phyloP scores from a whole-genome alignment of 2,888 invertebrate genomes.

The Heteropelma amictum region DNA sequence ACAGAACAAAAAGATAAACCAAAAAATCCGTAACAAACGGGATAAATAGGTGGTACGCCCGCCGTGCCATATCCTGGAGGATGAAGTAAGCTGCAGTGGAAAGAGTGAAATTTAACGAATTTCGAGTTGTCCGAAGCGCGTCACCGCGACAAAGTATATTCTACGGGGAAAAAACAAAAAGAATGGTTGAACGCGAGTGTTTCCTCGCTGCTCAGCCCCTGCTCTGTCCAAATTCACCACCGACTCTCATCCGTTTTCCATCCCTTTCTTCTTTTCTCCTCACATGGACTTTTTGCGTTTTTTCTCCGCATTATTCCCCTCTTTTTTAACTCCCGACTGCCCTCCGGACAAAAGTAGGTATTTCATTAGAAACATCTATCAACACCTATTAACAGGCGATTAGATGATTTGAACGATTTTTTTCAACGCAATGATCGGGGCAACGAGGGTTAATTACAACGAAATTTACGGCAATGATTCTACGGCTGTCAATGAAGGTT shows the following conservation, averaged over 20 bases:
- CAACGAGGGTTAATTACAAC: too few relatives aligned
- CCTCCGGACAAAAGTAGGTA: too few relatives aligned
- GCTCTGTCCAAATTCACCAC: background rate
- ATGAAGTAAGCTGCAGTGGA: constrained; percentile 8
- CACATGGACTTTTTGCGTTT: background rate
- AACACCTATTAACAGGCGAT: too few relatives aligned
- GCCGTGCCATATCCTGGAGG: background rate
- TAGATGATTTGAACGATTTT: too few relatives aligned
- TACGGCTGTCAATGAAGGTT: too few relatives aligned
- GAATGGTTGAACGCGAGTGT: constrained; percentile 15
- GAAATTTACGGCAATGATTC: too few relatives aligned
- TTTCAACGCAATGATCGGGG: too few relatives aligned
- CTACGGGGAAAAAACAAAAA: constrained; percentile 23
- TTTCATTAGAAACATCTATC: too few relatives aligned
- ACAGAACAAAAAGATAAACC: constrained; percentile 11
- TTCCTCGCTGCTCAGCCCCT: background rate
- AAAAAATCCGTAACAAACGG: constrained; percentile 18
- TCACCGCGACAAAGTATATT: constrained; percentile 49
- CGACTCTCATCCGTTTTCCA: constrained; percentile 22
- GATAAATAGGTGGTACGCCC: constrained; percentile 14
- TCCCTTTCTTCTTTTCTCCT: constrained; percentile 1
- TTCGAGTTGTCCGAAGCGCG: constrained; percentile 64
- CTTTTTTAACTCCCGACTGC: too few relatives aligned
- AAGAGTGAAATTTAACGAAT: constrained; percentile 46
- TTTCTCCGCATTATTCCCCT: too few relatives aligned